Conservation (phyloP, 1,140 invertebrate genomes). For the Phenacoccus solenopsis region DNA sequence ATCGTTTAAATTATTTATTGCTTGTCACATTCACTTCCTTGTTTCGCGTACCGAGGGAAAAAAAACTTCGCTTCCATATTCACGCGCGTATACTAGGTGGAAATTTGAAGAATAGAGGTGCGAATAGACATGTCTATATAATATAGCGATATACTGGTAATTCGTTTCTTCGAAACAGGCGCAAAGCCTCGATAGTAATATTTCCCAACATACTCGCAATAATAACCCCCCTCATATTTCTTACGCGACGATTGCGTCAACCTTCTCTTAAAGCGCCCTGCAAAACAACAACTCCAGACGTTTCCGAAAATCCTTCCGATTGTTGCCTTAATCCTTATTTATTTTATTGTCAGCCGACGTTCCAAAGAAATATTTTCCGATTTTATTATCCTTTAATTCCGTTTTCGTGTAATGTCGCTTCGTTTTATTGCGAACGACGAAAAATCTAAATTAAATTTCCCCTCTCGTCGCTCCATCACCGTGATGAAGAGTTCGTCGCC, state of each 20-base stretch:
- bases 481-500: background rate
- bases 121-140: conserved; percentile 15
- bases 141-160: conserved; percentile 16
- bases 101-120: conserved; percentile 1
- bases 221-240: conserved; percentile 8
- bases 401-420: background rate
- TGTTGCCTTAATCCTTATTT: conserved; percentile 18
- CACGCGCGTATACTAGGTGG: background rate
- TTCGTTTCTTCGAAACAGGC: background rate
- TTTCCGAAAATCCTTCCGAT: conserved; percentile 17
- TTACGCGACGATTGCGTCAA: conserved; percentile 15
- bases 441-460: conserved; percentile 16
- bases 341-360: conserved; percentile 13
- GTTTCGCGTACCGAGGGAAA: background rate
- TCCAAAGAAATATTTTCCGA: conserved; percentile 12
- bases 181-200: conserved; percentile 12
- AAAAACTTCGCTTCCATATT: background rate
- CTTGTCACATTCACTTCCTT: conserved; percentile 13
- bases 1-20: conserved; percentile 15
- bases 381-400: conserved; percentile 17
- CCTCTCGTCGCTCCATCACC: background rate
- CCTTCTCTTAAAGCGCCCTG: background rate
- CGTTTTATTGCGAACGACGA: conserved; percentile 4
- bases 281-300: conserved; percentile 16
- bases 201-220: conserved; percentile 6